These are phyloP conservation scores for Lophochroa leadbeateri DNA, from an alignment of 2,113 vertebrate species.

Conservation along the genomic window DNA sequence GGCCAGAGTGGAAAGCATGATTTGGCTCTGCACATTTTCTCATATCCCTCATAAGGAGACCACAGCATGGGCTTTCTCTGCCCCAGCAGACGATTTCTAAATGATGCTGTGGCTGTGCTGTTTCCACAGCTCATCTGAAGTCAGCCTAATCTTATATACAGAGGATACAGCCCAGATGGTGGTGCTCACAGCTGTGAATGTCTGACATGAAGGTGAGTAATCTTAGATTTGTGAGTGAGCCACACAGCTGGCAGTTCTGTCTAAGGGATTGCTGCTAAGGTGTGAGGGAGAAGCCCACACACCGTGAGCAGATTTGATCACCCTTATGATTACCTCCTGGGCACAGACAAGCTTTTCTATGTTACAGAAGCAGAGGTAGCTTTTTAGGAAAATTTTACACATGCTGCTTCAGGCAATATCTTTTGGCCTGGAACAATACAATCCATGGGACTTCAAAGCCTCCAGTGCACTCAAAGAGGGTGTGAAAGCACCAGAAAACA, in stretches of 20 bases:
- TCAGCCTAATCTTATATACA: not conserved
- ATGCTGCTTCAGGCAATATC: not conserved
- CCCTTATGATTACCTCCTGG: conserved; percentile 15
- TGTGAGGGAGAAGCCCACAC: conserved; percentile 22
- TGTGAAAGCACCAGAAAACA: conserved; percentile 12
- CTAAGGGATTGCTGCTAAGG: not conserved
- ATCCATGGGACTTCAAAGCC: not conserved
- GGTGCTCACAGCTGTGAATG: not conserved
- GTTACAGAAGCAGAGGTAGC: not conserved
- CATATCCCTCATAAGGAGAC: not conserved
- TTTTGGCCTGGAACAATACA: not conserved
- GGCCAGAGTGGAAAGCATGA: not conserved
- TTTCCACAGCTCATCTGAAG: conserved; percentile 39
- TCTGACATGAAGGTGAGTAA: conserved; percentile 25
- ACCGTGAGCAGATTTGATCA: conserved; percentile 31
- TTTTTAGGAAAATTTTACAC: conserved; percentile 25
- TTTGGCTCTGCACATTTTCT: not conserved
- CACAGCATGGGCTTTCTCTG: not conserved
- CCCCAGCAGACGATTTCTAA: not conserved
- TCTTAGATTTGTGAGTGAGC: not conserved
- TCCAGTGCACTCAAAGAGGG: not conserved
- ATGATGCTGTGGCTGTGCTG: not conserved
- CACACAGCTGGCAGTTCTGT: conserved; percentile 39
- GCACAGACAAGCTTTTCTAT: not conserved
- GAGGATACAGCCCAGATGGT: not conserved